Conservation (phyloP, 2,113 vertebrate species). For the Anarrhichthys ocellatus region DNA sequence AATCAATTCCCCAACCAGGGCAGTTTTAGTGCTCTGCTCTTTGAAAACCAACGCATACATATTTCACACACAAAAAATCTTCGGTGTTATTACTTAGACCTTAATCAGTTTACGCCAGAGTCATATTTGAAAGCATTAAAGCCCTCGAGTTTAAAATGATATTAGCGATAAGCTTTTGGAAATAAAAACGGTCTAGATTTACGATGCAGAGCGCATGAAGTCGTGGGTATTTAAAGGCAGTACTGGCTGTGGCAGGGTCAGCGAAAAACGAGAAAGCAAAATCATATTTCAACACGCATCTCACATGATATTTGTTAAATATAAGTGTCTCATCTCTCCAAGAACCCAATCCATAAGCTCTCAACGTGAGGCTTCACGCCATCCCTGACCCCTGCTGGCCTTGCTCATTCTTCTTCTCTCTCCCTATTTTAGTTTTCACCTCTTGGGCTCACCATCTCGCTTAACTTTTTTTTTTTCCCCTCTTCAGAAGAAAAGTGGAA, state of each 20-base stretch:
- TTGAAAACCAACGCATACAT: constrained; percentile 7
- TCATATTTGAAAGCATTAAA: constrained; percentile 5
- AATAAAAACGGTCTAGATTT: constrained; percentile 46
- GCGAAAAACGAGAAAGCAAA: constrained; percentile 46
- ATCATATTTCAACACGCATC: constrained; percentile 55
- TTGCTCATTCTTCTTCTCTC: constrained; percentile 51
- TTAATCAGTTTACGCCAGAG: constrained; percentile 14
- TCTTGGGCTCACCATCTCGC: constrained; percentile 35
- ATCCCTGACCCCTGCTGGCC: constrained; percentile 41
- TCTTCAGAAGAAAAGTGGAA: constrained; percentile 40
- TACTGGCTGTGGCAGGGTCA: constrained; percentile 22
- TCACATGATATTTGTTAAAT: constrained; percentile 68
- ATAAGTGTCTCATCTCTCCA: constrained; percentile 52
- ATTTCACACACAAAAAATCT: constrained; percentile 8
- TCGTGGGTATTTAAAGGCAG: constrained; percentile 57
- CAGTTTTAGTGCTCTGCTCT: not conserved
- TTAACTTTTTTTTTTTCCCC: not conserved
- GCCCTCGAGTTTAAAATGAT: constrained; percentile 20
- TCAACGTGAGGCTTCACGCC: constrained; percentile 27
- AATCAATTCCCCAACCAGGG: constrained; percentile 29
- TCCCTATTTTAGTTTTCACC: constrained; percentile 25
- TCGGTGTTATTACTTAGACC: not conserved
- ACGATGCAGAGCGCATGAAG: not conserved
- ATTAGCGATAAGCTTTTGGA: constrained; percentile 52
- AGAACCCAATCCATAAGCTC: constrained; percentile 49